These are phyloP conservation scores for Salvelinus alpinus DNA, from an alignment of 2,113 vertebrate species.

Conservation along the genomic window DNA sequence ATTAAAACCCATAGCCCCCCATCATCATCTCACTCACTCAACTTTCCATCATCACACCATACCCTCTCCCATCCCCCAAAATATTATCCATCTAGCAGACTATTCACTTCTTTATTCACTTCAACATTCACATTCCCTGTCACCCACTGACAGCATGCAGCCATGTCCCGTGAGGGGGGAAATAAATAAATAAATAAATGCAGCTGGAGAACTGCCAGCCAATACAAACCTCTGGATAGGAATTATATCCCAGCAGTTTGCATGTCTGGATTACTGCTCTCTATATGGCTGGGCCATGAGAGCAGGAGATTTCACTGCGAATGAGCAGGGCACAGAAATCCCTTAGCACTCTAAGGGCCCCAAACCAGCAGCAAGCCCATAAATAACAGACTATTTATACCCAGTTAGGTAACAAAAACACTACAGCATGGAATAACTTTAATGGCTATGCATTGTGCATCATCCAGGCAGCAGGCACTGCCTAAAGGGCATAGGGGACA, in stretches of 20 bases:
- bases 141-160: slow-evolving; percentile 39
- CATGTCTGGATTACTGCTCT: slow-evolving; percentile 65
- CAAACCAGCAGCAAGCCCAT: slow-evolving; percentile 35
- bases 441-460: no score
- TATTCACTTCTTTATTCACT: no score
- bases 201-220: slow-evolving; percentile 45
- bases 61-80: background rate
- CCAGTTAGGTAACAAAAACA: slow-evolving; percentile 23
- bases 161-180: slow-evolving; percentile 29
- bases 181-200: slow-evolving; percentile 39
- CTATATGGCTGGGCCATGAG: slow-evolving; percentile 42
- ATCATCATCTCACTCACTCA: slow-evolving; percentile 21
- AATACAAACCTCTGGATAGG: slow-evolving; percentile 43
- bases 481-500: no score
- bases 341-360: slow-evolving; percentile 31
- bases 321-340: slow-evolving; percentile 52
- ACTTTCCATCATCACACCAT: background rate
- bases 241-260: slow-evolving; percentile 59
- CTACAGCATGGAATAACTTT: slow-evolving; percentile 7
- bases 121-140: background rate
- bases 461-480: no score
- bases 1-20: slow-evolving; percentile 47
- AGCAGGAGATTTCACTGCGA: slow-evolving; percentile 55
- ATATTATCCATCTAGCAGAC: background rate
- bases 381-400: slow-evolving; percentile 52